phyloP scores from a whole-genome alignment of 2,113 vertebrate species.

The Psophia crepitans region DNA sequence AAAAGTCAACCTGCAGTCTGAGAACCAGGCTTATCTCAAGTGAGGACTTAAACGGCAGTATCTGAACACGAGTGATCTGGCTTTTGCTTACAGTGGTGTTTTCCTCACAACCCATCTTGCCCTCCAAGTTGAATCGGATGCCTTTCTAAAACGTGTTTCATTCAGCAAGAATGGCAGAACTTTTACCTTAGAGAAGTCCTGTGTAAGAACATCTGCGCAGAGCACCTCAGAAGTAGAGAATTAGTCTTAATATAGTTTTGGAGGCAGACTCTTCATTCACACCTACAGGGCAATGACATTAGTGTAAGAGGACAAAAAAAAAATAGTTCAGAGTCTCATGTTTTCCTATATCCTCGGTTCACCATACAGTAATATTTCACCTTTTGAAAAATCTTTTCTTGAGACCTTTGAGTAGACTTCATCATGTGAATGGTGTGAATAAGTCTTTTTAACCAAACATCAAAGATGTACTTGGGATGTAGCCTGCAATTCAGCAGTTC shows the following conservation, averaged over 20 bases:
- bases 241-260: neutral
- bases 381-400: constrained; percentile 7
- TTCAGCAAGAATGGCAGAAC: neutral
- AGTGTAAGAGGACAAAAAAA: neutral
- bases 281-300: neutral
- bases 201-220: neutral
- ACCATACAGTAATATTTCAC: neutral
- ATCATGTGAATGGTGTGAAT: constrained; percentile 10
- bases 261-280: neutral
- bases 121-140: neutral
- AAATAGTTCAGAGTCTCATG: neutral
- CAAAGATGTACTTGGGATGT: neutral
- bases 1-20: neutral
- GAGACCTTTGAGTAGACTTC: constrained; percentile 8
- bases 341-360: neutral
- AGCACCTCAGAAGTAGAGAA: neutral
- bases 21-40: neutral
- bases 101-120: neutral
- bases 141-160: neutral
- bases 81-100: neutral
- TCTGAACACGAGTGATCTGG: neutral
- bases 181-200: neutral
- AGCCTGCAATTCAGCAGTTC: constrained; percentile 13
- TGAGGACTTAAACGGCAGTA: neutral
- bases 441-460: neutral